Conservation (phyloP, 2,113 vertebrate species). For the Tretioscincus oriximinensis region DNA sequence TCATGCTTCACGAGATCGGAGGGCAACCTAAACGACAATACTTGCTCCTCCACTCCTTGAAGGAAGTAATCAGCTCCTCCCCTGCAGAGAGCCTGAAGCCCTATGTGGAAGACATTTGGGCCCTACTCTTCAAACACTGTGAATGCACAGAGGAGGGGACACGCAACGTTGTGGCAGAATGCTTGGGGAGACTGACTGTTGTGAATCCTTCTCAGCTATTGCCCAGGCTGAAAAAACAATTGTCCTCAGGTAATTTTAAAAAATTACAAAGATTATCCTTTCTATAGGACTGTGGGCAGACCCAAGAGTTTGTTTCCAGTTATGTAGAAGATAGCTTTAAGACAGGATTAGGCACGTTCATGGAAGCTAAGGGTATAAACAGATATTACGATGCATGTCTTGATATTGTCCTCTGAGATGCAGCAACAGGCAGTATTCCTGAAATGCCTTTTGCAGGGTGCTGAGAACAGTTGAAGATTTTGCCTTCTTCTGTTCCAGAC, state of each 20-base stretch:
- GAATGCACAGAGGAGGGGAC: constrained; percentile 89
- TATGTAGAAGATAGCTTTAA: not conserved
- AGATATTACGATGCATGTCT: too few species aligned
- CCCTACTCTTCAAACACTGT: constrained; percentile 85
- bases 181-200: constrained; percentile 86
- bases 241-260: constrained; percentile 77
- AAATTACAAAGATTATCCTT: not conserved
- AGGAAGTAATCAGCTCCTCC: constrained; percentile 86
- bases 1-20: constrained; percentile 85
- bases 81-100: constrained; percentile 76
- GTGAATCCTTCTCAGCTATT: constrained; percentile 82
- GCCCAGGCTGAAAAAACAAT: constrained; percentile 84
- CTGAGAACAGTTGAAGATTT: too few species aligned
- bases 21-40: constrained; percentile 86
- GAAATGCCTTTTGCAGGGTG: too few species aligned
- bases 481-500: too few species aligned
- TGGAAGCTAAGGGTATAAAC: too few species aligned
- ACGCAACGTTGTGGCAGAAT: constrained; percentile 89
- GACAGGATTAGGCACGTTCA: too few species aligned
- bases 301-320: not conserved
- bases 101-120: constrained; percentile 88
- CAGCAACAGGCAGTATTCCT: too few species aligned
- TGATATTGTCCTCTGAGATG: too few species aligned
- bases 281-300: not conserved
- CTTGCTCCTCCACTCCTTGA: constrained; percentile 88